These are phyloP conservation scores for Drosophila cognata DNA, from an alignment of 2,888 invertebrate species.

Conservation along the genomic window DNA sequence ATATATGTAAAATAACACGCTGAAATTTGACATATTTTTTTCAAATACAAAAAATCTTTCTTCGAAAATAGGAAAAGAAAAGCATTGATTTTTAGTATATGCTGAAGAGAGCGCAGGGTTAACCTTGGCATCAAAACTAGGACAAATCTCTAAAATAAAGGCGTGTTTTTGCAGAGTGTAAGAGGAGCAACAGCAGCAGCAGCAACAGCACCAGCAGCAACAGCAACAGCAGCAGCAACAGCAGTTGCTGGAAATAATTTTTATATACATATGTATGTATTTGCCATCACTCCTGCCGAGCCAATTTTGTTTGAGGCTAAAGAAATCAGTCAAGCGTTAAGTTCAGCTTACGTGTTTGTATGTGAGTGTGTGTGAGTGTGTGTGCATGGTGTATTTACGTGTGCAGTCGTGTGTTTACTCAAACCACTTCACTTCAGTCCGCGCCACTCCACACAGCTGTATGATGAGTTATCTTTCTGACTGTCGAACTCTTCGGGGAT, in stretches of 20 bases:
- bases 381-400: conserved; percentile 4
- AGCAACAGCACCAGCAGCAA: background rate
- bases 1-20: too few relatives aligned
- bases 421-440: conserved; percentile 20
- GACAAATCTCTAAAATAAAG: background rate
- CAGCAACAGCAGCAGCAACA: conserved; percentile 19
- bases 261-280: conserved; percentile 28
- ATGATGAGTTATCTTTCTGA: conserved; percentile 41
- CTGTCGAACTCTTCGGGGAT: conserved; percentile 45
- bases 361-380: conserved; percentile 13
- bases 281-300: conserved; percentile 24
- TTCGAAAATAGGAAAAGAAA: too few relatives aligned
- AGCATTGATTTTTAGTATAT: background rate
- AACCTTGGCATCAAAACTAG: background rate
- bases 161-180: conserved; percentile 9
- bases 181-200: background rate
- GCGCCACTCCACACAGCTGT: background rate
- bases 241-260: conserved; percentile 54
- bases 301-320: conserved; percentile 66
- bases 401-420: conserved; percentile 21
- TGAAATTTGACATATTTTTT: background rate
- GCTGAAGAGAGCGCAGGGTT: background rate
- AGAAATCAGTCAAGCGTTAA: conserved; percentile 77
- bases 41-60: too few relatives aligned
- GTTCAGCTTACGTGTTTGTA: conserved; percentile 30